These are phyloP conservation scores for Bellardia pandia DNA, from an alignment of 2,888 invertebrate genomes.

Conservation along the genomic window DNA sequence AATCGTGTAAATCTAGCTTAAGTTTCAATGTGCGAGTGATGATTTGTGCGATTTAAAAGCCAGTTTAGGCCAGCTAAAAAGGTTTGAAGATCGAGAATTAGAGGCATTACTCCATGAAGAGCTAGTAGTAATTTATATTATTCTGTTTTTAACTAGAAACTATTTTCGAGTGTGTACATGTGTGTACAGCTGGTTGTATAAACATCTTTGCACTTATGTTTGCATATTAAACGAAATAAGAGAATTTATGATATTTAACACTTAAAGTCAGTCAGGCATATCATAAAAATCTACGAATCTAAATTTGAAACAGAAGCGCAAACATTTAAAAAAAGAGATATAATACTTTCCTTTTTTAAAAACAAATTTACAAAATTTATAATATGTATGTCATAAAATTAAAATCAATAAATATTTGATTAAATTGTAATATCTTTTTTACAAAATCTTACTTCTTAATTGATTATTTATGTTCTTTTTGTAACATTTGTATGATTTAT, in stretches of 20 bases:
- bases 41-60: too few relatives aligned
- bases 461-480: neutral
- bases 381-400: neutral
- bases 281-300: neutral
- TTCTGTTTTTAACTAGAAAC: neutral
- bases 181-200: slow-evolving; percentile 17
- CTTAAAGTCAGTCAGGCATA: neutral
- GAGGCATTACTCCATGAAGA: too few relatives aligned
- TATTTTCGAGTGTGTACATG: slow-evolving; percentile 13
- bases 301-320: neutral
- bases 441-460: neutral
- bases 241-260: slow-evolving; percentile 36
- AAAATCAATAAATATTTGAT: neutral
- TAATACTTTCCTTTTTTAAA: neutral
- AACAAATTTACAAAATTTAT: neutral
- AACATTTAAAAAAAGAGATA: neutral
- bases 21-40: too few relatives aligned
- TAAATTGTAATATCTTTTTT: too few relatives aligned
- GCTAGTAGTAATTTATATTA: too few relatives aligned
- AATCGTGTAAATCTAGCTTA: too few relatives aligned
- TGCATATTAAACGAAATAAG: slow-evolving; percentile 43
- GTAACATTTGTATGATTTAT: neutral
- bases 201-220: neutral
- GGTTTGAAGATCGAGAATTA: too few relatives aligned
- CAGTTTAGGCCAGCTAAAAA: too few relatives aligned